Evolutionary conservation across 2,797 vertebrate species (phyloP).

Genomic region (Macropodus opercularis): DNA sequence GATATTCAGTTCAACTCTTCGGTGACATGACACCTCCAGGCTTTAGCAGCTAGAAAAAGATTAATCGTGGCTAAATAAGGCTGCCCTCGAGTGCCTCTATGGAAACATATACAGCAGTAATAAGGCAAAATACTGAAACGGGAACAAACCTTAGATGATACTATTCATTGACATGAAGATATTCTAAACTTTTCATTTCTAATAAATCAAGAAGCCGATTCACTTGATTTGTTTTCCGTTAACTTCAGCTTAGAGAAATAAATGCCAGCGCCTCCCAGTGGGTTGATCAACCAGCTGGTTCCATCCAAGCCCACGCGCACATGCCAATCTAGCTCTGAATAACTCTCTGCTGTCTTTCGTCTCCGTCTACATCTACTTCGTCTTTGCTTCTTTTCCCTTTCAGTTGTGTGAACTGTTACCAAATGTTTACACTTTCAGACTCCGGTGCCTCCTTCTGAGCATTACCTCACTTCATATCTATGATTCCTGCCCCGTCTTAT

Average conservation of each 20-base stretch:
- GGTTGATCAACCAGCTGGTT: constrained; percentile 15
- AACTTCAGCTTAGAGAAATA: constrained; percentile 5
- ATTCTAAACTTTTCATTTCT: not conserved
- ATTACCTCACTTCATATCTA: not conserved
- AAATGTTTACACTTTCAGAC: constrained; percentile 5
- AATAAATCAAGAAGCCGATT: not conserved
- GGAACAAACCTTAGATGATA: too few species aligned
- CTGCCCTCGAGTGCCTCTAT: constrained; percentile 10
- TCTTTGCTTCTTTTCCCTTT: not conserved
- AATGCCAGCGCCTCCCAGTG: not conserved
- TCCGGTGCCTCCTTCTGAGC: constrained; percentile 22
- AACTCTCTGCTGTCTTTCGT: not conserved
- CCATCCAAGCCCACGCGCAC: not conserved
- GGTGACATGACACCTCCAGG: constrained; percentile 43
- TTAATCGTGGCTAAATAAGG: constrained; percentile 11
- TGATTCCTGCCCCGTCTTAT: constrained; percentile 14
- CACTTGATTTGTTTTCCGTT: constrained; percentile 1
- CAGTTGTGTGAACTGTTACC: constrained; percentile 3
- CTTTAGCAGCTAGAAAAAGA: constrained; percentile 32
- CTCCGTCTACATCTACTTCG: not conserved
- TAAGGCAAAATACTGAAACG: too few species aligned
- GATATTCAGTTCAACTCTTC: constrained; percentile 42
- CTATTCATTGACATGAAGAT: too few species aligned
- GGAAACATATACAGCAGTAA: constrained; percentile 31
- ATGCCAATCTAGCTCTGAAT: not conserved